Conservation (phyloP, 1,140 invertebrate genomes). For the Drosophila murphyi region DNA sequence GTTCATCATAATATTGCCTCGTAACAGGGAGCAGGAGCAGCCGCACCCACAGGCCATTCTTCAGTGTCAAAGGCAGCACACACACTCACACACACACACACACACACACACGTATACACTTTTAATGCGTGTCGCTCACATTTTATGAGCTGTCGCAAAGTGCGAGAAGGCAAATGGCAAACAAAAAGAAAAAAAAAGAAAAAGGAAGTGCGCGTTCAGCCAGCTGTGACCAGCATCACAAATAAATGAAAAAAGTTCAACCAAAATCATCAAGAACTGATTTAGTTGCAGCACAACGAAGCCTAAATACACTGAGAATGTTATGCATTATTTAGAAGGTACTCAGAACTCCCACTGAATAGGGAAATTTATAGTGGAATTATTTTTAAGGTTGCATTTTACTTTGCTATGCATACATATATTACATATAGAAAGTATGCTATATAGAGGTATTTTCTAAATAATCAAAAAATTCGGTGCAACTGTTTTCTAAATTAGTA, state of each 20-base stretch:
- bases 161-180: conserved; percentile 54
- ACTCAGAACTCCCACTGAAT: no score
- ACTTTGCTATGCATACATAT: no score
- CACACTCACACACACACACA: conserved; percentile 14
- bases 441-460: no score
- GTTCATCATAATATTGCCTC: conserved; percentile 73
- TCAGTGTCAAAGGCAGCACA: conserved; percentile 74
- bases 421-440: no score
- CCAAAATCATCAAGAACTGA: conserved; percentile 58
- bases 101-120: conserved; percentile 50
- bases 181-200: conserved; percentile 54
- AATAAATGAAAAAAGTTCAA: conserved; percentile 79
- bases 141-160: conserved; percentile 81
- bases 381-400: no score
- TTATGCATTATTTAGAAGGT: background rate
- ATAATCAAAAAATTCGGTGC: no score
- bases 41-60: conserved; percentile 68
- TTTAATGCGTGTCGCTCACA: conserved; percentile 80
- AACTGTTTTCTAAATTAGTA: no score
- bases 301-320: background rate
- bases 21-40: conserved; percentile 22
- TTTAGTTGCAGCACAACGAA: background rate
- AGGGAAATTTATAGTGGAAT: no score
- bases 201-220: conserved; percentile 75
- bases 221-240: conserved; percentile 79